Conservation (phyloP, 2,113 vertebrate genomes). For the Stomatorhinus ivindoensis region DNA sequence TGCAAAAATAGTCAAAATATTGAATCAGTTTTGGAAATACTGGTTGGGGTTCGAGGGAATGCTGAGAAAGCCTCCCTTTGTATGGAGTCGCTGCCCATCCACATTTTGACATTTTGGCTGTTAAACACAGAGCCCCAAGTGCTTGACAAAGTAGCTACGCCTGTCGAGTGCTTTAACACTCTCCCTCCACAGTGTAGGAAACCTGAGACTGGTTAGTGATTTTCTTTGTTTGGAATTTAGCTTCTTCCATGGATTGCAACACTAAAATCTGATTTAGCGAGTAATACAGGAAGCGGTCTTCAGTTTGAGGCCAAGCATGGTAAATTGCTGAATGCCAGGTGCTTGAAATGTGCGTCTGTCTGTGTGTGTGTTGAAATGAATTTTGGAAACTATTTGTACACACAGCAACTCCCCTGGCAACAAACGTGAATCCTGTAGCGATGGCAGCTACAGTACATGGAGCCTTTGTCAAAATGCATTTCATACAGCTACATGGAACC, state of each 20-base stretch:
- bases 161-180: neutral
- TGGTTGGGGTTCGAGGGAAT: neutral
- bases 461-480: neutral
- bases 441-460: neutral
- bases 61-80: neutral
- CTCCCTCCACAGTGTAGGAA: neutral
- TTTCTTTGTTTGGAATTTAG: neutral
- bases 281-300: neutral
- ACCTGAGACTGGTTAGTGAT: neutral
- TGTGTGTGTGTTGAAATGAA: neutral
- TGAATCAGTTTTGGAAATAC: neutral
- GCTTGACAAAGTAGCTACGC: neutral
- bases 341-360: neutral
- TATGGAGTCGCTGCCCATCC: neutral
- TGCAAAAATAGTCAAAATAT: neutral
- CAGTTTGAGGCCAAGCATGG: neutral
- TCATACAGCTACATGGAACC: neutral
- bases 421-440: neutral
- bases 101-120: neutral
- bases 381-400: neutral
- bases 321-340: neutral
- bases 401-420: neutral
- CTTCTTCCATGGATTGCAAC: neutral
- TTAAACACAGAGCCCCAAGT: neutral
- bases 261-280: neutral